phyloP scores from a whole-genome alignment of 2,888 invertebrate species.

The Sympetrum striolatum region DNA sequence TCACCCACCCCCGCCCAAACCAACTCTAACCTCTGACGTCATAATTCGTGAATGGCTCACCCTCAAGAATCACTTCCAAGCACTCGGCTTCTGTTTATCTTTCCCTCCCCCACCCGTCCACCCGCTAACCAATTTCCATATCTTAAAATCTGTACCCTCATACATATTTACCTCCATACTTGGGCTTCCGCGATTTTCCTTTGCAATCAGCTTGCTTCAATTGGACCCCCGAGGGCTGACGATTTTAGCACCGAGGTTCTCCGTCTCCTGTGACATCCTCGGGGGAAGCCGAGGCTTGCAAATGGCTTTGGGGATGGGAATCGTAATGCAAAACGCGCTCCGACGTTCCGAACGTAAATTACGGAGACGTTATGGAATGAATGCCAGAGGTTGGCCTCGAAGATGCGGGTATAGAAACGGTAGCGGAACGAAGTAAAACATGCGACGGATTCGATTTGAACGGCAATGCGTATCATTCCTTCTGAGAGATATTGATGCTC shows the following conservation, averaged over 20 bases:
- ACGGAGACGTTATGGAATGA: not conserved
- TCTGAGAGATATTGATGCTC: not conserved
- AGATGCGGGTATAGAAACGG: not conserved
- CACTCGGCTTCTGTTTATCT: not conserved
- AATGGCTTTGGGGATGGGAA: not conserved
- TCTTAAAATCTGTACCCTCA: conserved; percentile 25
- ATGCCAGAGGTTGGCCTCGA: not conserved
- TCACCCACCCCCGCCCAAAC: not conserved
- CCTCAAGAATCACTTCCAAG: not conserved
- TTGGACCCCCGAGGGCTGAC: not conserved
- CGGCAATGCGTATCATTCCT: not conserved
- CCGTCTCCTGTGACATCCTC: not conserved
- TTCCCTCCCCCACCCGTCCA: not conserved
- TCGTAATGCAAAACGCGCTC: not conserved
- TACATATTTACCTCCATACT: conserved; percentile 25
- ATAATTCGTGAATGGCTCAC: not conserved
- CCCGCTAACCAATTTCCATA: not conserved
- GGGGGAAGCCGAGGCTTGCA: not conserved
- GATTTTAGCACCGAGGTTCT: not conserved
- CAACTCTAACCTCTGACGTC: conserved; percentile 34
- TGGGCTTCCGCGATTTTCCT: conserved; percentile 27
- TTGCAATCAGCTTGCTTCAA: conserved; percentile 32
- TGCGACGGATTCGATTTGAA: not conserved
- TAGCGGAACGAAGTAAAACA: not conserved
- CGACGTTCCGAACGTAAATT: not conserved